These are phyloP conservation scores for Lemur catta DNA, from an alignment of 2,797 vertebrate species.

Conservation along the genomic window DNA sequence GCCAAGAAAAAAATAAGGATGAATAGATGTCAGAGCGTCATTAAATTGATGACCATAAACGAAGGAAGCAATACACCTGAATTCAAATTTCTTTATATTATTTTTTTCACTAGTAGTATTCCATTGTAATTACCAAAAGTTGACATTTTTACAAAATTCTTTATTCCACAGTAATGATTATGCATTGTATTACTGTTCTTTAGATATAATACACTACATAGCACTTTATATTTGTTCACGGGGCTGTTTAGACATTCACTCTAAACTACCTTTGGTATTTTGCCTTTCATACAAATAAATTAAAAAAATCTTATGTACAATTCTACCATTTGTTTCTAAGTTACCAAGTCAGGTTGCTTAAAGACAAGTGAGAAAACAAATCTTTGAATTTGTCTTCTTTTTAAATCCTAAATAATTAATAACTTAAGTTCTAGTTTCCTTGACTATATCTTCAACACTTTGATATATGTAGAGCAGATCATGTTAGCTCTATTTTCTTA, in stretches of 20 bases:
- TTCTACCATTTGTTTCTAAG: neutral
- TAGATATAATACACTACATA: neutral
- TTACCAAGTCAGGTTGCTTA: neutral
- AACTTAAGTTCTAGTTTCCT: neutral
- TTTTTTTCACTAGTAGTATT: neutral
- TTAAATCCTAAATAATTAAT: neutral
- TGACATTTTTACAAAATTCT: neutral
- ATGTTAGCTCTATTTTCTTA: neutral
- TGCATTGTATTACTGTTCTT: neutral
- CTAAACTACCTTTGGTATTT: neutral
- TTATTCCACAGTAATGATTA: neutral
- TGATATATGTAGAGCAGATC: neutral
- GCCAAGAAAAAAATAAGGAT: neutral
- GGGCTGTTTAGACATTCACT: neutral
- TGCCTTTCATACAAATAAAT: neutral
- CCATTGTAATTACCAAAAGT: neutral
- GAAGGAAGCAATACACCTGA: neutral
- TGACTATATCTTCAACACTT: neutral
- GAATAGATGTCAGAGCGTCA: neutral
- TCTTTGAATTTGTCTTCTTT: neutral
- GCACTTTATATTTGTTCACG: neutral
- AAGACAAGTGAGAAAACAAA: neutral
- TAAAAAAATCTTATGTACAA: neutral
- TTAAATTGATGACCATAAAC: neutral
- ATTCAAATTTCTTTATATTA: neutral